These are phyloP conservation scores for Rosalia funebris DNA, from an alignment of 2,888 invertebrate species.

Conservation along the genomic window DNA sequence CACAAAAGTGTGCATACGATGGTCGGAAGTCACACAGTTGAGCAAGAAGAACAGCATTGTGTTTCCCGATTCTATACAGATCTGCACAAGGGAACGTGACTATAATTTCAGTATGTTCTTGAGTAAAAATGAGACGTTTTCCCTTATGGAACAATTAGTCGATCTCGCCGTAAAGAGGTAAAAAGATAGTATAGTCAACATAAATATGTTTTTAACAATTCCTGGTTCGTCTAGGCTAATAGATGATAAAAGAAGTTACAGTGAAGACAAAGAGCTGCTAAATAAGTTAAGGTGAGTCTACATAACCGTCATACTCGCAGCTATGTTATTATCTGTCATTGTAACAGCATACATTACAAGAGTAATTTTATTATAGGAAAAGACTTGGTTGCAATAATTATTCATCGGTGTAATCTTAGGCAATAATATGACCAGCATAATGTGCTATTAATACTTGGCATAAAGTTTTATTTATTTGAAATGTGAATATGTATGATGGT, in stretches of 20 bases:
- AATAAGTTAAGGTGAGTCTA: conserved; percentile 84
- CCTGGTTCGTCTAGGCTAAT: conserved; percentile 73
- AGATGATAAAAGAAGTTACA: conserved; percentile 90
- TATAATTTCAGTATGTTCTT: conserved; percentile 93
- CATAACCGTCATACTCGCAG: no score
- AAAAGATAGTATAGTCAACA: conserved; percentile 34
- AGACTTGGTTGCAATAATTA: neutral
- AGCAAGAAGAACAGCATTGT: conserved; percentile 80
- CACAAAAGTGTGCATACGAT: conserved; percentile 84
- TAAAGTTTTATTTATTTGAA: no score
- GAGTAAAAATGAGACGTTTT: conserved; percentile 88
- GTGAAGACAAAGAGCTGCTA: conserved; percentile 86
- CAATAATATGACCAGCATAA: no score
- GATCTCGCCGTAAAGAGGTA: conserved; percentile 95
- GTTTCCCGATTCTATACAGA: conserved; percentile 87
- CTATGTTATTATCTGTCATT: no score
- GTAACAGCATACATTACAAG: no score
- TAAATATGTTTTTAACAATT: conserved; percentile 22
- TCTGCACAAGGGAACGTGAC: conserved; percentile 85
- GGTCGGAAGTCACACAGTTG: conserved; percentile 88
- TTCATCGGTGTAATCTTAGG: neutral
- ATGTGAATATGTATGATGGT: no score
- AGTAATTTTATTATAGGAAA: no score
- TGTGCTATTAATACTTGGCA: no score
- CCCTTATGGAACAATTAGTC: conserved; percentile 92